phyloP scores from a whole-genome alignment of 2,888 invertebrate species.

The Auanema sp. region DNA sequence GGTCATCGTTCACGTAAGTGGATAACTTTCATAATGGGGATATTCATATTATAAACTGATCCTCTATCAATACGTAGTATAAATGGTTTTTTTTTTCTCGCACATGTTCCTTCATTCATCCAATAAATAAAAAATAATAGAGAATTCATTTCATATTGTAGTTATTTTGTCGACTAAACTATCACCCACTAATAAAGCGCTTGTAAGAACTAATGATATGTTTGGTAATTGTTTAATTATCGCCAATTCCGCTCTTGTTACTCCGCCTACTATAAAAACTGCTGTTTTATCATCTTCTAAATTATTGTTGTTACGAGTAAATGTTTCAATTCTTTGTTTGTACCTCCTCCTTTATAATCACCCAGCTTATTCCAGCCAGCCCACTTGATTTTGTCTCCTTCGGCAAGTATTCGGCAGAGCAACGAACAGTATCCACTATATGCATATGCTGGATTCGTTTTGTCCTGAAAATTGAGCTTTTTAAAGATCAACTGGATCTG shows the following conservation, averaged over 20 bases:
- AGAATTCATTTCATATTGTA: slow-evolving; percentile 20
- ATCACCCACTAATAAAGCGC: slow-evolving; percentile 37
- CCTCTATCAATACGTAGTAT: no score
- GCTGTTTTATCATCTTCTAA: slow-evolving; percentile 32
- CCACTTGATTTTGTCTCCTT: slow-evolving; percentile 61
- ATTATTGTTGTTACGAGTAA: slow-evolving; percentile 3
- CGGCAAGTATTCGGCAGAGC: slow-evolving; percentile 77
- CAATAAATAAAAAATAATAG: no score
- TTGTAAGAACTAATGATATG: slow-evolving; percentile 35
- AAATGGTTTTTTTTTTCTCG: no score
- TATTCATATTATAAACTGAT: no score
- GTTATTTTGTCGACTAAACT: slow-evolving; percentile 41
- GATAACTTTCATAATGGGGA: no score
- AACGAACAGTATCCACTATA: slow-evolving; percentile 90
- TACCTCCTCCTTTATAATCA: slow-evolving; percentile 18
- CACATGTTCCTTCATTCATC: no score
- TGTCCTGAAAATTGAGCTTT: slow-evolving; percentile 67
- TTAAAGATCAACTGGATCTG: neutral
- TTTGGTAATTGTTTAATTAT: slow-evolving; percentile 32
- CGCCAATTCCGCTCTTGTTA: slow-evolving; percentile 84
- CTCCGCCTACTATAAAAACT: slow-evolving; percentile 91
- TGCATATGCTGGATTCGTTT: slow-evolving; percentile 85
- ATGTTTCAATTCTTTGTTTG: neutral
- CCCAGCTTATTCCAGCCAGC: slow-evolving; percentile 38
- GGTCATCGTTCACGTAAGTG: no score